These are phyloP conservation scores for Lasioglossum marginatum DNA, from an alignment of 2,888 invertebrate species.

Conservation along the genomic window DNA sequence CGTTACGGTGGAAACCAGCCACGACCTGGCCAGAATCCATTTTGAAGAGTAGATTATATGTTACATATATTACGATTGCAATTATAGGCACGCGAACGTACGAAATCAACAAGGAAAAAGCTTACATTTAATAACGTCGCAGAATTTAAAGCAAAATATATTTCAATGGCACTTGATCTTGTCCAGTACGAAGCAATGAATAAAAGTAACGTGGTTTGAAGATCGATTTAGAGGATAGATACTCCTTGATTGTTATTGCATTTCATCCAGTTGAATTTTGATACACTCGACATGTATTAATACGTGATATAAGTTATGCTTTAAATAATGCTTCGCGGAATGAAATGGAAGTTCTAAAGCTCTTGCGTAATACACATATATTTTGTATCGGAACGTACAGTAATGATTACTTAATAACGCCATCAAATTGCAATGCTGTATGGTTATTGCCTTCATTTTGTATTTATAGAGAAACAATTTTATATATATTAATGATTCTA, in stretches of 20 bases:
- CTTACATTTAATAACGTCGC: constrained; percentile 5
- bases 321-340: constrained; percentile 49
- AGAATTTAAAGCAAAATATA: constrained; percentile 15
- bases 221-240: constrained; percentile 21
- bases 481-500: constrained; percentile 17
- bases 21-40: constrained; percentile 73
- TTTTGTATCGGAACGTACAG: constrained; percentile 61
- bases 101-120: constrained; percentile 4
- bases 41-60: constrained; percentile 41
- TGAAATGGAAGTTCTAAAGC: constrained; percentile 9
- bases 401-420: constrained; percentile 20
- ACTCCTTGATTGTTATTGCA: constrained; percentile 48
- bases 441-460: constrained; percentile 13
- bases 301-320: constrained; percentile 50
- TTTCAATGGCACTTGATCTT: constrained; percentile 15
- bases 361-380: constrained; percentile 63
- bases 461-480: constrained; percentile 23
- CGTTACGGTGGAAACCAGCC: constrained; percentile 75
- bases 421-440: constrained; percentile 28
- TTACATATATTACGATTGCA: constrained; percentile 43
- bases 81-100: constrained; percentile 20
- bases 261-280: constrained; percentile 46
- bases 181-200: constrained; percentile 19
- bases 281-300: constrained; percentile 43
- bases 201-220: constrained; percentile 4